These are phyloP conservation scores for Scaptomyza reducta DNA, from an alignment of 2,888 invertebrate genomes.

Conservation along the genomic window DNA sequence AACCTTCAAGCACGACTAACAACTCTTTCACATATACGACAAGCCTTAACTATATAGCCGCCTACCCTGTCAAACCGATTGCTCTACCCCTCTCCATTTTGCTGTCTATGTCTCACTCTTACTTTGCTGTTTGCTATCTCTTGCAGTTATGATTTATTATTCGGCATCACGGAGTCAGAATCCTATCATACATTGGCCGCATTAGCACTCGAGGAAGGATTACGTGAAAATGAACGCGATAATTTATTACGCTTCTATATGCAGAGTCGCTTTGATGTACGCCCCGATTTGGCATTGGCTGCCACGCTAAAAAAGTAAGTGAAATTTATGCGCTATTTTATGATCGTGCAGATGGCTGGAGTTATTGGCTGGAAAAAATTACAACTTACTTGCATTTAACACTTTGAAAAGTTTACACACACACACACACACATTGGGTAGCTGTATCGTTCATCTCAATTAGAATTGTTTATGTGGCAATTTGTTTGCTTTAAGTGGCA, in stretches of 20 bases:
- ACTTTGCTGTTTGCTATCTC: slow-evolving; percentile 44
- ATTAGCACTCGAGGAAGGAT: slow-evolving; percentile 88
- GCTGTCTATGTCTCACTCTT: neutral
- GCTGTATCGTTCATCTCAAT: slow-evolving; percentile 73
- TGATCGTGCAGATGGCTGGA: slow-evolving; percentile 29
- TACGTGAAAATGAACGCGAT: slow-evolving; percentile 90
- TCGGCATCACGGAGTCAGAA: slow-evolving; percentile 93
- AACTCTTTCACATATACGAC: slow-evolving; percentile 24
- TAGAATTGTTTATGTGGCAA: slow-evolving; percentile 77
- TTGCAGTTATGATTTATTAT: slow-evolving; percentile 92
- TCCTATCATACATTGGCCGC: slow-evolving; percentile 91
- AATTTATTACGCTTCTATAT: slow-evolving; percentile 91
- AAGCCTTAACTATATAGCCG: slow-evolving; percentile 26
- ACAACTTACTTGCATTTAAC: slow-evolving; percentile 63
- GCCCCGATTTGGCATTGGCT: slow-evolving; percentile 88
- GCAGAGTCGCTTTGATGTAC: slow-evolving; percentile 90
- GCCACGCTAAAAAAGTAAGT: slow-evolving; percentile 88
- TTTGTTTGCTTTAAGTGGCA: slow-evolving; percentile 70
- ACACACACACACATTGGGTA: slow-evolving; percentile 11
- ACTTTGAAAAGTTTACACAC: slow-evolving; percentile 38
- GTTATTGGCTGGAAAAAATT: slow-evolving; percentile 27
- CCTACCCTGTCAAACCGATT: neutral
- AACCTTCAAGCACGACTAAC: slow-evolving; percentile 28
- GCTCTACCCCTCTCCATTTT: neutral
- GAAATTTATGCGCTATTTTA: slow-evolving; percentile 76